Conservation (phyloP, 2,113 vertebrate species). For the Gallinago media region DNA sequence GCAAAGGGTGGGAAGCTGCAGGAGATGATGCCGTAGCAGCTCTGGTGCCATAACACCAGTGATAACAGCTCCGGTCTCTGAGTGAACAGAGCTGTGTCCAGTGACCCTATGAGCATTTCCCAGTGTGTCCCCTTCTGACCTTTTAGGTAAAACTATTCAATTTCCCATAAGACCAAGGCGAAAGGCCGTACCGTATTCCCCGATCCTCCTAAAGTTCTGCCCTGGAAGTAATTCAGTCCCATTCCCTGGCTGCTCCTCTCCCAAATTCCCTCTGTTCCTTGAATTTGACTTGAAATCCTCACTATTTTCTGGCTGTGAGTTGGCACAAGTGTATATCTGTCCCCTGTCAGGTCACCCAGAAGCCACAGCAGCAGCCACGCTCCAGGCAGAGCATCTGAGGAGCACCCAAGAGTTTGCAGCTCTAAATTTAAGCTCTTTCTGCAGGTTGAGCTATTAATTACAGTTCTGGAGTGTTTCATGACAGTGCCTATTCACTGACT, state of each 20-base stretch:
- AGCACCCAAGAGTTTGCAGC: not conserved
- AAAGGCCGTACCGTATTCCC: accelerated
- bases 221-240: not conserved
- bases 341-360: not conserved
- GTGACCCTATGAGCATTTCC: not conserved
- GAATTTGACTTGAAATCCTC: not conserved
- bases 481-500: not conserved
- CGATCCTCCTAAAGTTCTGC: not conserved
- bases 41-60: not conserved
- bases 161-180: not conserved
- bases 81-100: not conserved
- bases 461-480: slow-evolving; percentile 12
- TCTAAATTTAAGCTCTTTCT: slow-evolving; percentile 32
- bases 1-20: slow-evolving; percentile 34
- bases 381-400: not conserved
- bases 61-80: slow-evolving; percentile 26
- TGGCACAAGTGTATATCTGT: not conserved
- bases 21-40: slow-evolving; percentile 54
- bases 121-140: not conserved
- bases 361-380: accelerated
- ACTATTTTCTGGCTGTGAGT: not conserved
- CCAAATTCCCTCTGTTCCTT: not conserved
- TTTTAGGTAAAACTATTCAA: not conserved
- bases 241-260: not conserved
- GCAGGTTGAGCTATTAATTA: slow-evolving; percentile 43